These are phyloP conservation scores for Drosophila neoperkinsi DNA, from an alignment of 2,888 invertebrate species.

Conservation along the genomic window DNA sequence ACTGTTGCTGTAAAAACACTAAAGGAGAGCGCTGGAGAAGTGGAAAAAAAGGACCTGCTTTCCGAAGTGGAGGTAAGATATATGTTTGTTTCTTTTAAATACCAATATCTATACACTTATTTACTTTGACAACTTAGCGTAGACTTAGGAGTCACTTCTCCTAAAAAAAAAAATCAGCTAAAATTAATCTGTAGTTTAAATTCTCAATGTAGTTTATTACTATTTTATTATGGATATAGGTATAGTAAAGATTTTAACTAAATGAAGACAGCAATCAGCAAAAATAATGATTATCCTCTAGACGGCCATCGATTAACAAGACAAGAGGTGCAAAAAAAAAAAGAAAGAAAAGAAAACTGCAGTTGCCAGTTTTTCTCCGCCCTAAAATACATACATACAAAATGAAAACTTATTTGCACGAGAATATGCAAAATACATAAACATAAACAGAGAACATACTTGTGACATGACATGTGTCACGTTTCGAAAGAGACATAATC, in stretches of 20 bases:
- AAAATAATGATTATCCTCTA: not conserved
- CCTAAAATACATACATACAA: not conserved
- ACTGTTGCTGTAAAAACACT: slow-evolving; percentile 97
- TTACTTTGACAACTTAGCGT: not conserved
- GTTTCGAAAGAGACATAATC: not conserved
- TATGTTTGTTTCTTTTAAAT: not conserved
- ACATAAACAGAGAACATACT: not conserved
- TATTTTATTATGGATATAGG: not conserved
- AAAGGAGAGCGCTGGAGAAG: slow-evolving; percentile 96
- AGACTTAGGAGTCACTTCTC: not conserved
- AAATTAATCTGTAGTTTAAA: not conserved
- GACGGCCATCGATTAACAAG: not conserved
- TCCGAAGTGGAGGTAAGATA: slow-evolving; percentile 90
- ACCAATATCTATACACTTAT: not conserved
- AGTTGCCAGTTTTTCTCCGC: not conserved
- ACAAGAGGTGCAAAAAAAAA: not conserved
- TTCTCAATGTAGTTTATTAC: not conserved
- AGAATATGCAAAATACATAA: not conserved
- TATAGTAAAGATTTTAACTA: not conserved
- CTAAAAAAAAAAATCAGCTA: not conserved
- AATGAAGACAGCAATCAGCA: not conserved
- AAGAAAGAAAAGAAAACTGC: not conserved
- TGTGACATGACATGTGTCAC: not conserved
- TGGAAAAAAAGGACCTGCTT: slow-evolving; percentile 93
- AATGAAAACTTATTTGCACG: slow-evolving; percentile 1